Evolutionary conservation across 35 echinoderm and acorn worm genomes (phyloP).

Genomic region (Stichopus chloronotus): DNA sequence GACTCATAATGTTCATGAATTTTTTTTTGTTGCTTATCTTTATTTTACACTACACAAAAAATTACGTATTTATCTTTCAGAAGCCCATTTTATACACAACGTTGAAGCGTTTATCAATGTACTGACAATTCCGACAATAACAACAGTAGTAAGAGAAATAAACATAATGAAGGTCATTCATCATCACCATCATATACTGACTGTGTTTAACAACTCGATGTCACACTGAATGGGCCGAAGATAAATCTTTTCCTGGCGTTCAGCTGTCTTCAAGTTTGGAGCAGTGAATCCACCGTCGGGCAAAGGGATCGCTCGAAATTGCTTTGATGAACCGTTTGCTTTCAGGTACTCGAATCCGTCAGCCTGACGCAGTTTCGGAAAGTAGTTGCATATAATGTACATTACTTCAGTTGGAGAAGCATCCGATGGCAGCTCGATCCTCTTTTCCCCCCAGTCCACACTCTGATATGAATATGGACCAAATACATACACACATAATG

Average conservation of each 20-base stretch:
- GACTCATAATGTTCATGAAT: no score
- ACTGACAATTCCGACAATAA: no score
- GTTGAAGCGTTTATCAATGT: no score
- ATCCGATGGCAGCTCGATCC: neutral
- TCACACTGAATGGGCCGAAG: neutral
- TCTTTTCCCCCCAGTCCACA: neutral
- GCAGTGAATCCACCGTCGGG: no score
- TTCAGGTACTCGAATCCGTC: constrained; percentile 13
- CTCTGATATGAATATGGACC: neutral
- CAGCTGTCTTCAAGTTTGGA: neutral
- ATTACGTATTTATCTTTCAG: no score
- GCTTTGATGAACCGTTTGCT: neutral
- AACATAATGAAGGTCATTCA: no score
- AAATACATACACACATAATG: no score
- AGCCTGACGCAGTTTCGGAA: neutral
- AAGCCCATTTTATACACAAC: no score
- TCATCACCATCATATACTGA: neutral
- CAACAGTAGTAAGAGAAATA: no score
- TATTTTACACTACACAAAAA: no score
- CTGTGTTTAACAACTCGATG: neutral
- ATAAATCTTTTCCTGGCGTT: neutral
- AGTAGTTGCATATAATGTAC: neutral
- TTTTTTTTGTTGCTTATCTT: no score
- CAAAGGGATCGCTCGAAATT: neutral
- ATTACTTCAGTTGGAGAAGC: neutral